These are phyloP conservation scores for Myripristis murdjan DNA, from an alignment of 2,797 vertebrate species.

Conservation along the genomic window DNA sequence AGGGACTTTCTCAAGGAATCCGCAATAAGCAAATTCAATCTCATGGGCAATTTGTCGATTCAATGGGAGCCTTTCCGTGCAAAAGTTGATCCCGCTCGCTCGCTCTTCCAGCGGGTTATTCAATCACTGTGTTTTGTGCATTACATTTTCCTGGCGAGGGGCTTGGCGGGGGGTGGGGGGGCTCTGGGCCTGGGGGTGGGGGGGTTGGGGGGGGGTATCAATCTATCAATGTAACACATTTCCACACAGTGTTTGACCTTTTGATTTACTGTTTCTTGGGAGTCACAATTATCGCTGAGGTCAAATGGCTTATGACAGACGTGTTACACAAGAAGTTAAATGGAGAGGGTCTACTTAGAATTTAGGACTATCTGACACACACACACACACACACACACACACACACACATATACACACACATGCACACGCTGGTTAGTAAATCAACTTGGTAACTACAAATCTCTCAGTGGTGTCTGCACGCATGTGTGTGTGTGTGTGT, in stretches of 20 bases:
- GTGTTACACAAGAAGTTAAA: slow-evolving; percentile 29
- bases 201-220: neutral
- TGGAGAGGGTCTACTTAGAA: slow-evolving; percentile 27
- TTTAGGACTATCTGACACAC: slow-evolving; percentile 7
- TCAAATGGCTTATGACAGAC: slow-evolving; percentile 41
- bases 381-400: neutral
- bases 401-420: neutral
- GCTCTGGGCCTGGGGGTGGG: too few relatives aligned
- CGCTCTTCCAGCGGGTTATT: slow-evolving; percentile 29
- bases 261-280: slow-evolving; percentile 59
- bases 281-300: slow-evolving; percentile 38
- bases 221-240: slow-evolving; percentile 41
- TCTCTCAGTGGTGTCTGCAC: too few relatives aligned
- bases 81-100: slow-evolving; percentile 9
- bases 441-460: neutral
- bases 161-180: neutral
- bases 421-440: neutral
- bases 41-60: slow-evolving; percentile 46
- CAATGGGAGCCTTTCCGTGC: slow-evolving; percentile 26
- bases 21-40: slow-evolving; percentile 39
- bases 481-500: too few relatives aligned
- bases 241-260: slow-evolving; percentile 45
- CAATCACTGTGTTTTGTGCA: slow-evolving; percentile 38
- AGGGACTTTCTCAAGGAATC: slow-evolving; percentile 58
- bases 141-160: slow-evolving; percentile 43